phyloP scores from a whole-genome alignment of 37 sponge, comb jelly and placozoan species.

The Petrosia ficiformis region DNA sequence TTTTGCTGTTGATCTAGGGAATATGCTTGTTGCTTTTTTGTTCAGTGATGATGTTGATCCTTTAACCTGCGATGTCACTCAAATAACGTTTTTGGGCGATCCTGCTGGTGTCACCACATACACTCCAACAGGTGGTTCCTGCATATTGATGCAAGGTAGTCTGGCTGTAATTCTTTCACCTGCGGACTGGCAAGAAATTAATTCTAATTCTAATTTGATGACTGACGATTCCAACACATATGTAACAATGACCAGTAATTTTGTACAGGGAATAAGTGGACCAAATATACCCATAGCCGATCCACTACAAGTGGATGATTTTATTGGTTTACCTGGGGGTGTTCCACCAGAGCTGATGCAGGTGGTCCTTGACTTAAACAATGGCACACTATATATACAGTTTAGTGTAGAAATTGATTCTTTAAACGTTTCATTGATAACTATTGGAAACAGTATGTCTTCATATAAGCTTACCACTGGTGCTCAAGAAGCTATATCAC shows the following conservation, averaged over 20 bases:
- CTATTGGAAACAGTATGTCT: neutral
- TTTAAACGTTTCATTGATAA: neutral
- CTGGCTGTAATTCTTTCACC: neutral
- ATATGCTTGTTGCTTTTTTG: neutral
- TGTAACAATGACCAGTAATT: neutral
- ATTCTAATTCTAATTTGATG: constrained; percentile 3
- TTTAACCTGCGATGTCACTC: constrained; percentile 15
- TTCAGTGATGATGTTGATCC: neutral
- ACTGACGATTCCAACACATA: constrained; percentile 14
- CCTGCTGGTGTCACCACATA: neutral
- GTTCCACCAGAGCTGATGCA: neutral
- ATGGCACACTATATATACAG: neutral
- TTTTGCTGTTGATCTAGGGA: neutral
- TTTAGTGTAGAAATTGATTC: constrained; percentile 1
- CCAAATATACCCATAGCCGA: neutral
- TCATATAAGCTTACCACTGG: neutral
- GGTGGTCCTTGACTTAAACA: constrained; percentile 12
- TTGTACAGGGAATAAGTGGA: neutral
- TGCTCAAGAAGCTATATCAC: neutral
- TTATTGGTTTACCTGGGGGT: neutral
- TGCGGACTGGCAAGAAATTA: constrained; percentile 5
- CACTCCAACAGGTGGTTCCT: neutral
- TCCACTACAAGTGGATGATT: constrained; percentile 8
- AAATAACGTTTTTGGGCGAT: too few relatives aligned
- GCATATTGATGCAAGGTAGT: neutral